These are phyloP conservation scores for Drosophila sturtevanti DNA, from an alignment of 1,140 invertebrate species.

Conservation along the genomic window DNA sequence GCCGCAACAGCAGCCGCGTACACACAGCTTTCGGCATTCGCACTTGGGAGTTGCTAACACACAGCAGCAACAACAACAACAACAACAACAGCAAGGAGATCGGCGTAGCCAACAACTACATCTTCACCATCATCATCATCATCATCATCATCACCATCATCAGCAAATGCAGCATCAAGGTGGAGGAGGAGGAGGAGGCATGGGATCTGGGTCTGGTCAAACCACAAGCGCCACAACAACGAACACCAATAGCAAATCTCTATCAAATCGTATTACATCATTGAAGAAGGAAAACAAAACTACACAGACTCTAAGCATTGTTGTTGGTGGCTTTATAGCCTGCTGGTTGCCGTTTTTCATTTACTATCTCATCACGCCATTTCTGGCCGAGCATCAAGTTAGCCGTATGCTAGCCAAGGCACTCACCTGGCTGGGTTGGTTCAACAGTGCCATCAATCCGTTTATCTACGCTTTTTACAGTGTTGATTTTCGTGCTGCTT, in stretches of 20 bases:
- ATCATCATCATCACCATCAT: conserved; percentile 25
- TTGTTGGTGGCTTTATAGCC: conserved; percentile 95
- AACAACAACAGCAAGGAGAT: conserved; percentile 28
- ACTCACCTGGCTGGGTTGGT: conserved; percentile 96
- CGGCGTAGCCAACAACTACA: conserved; percentile 35
- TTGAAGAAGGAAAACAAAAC: conserved; percentile 92
- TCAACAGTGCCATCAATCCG: conserved; percentile 95
- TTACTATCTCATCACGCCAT: conserved; percentile 92
- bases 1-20: conserved; percentile 36
- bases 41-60: conserved; percentile 33
- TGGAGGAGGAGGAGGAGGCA: conserved; percentile 10
- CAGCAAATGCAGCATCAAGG: not conserved
- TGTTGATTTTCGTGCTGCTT: conserved; percentile 91
- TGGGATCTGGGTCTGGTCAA: not conserved
- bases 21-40: conserved; percentile 63
- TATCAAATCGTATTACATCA: conserved; percentile 85
- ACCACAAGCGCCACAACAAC: conserved; percentile 10
- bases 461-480: conserved; percentile 96
- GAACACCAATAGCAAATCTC: conserved; percentile 59
- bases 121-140: conserved; percentile 51
- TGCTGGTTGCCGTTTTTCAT: conserved; percentile 96
- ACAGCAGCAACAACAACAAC: not conserved
- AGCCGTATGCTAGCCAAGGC: conserved; percentile 89
- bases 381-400: conserved; percentile 85
- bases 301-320: conserved; percentile 94